phyloP scores from a whole-genome alignment of 2,113 vertebrate genomes.

The Coturnix japonica region DNA sequence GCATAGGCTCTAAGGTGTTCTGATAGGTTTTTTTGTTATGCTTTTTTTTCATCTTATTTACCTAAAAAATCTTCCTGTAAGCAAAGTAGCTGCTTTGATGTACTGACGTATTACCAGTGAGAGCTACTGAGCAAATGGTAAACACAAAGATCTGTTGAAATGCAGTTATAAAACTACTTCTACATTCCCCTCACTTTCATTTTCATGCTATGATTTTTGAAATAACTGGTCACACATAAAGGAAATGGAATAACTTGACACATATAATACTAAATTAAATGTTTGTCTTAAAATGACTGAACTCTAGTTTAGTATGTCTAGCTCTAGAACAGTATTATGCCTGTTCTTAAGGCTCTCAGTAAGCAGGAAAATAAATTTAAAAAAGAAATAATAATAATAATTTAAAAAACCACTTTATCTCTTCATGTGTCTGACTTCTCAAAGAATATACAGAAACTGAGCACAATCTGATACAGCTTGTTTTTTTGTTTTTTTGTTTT shows the following conservation, averaged over 20 bases:
- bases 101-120: neutral
- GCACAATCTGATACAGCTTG: neutral
- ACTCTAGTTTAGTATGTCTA: neutral
- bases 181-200: neutral
- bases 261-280: neutral
- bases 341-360: neutral
- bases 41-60: neutral
- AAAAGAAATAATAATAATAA: neutral
- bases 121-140: neutral
- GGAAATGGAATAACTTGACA: neutral
- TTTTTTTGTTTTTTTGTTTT: slow-evolving; percentile 9
- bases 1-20: neutral
- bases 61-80: neutral
- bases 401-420: neutral
- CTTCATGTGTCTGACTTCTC: neutral
- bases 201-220: neutral
- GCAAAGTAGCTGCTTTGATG: neutral
- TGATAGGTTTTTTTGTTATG: too few relatives aligned
- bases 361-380: neutral
- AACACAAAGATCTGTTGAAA: neutral
- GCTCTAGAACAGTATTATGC: neutral
- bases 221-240: neutral
- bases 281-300: neutral
- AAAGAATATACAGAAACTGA: neutral
- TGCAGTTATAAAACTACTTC: neutral